A percentile compares a stretch with the other conserved stretches of the same genome.
These are phyloP conservation scores for Crossocerus cetratus DNA, from an alignment of 2,888 invertebrate genomes.

Conservation along the genomic window DNA sequence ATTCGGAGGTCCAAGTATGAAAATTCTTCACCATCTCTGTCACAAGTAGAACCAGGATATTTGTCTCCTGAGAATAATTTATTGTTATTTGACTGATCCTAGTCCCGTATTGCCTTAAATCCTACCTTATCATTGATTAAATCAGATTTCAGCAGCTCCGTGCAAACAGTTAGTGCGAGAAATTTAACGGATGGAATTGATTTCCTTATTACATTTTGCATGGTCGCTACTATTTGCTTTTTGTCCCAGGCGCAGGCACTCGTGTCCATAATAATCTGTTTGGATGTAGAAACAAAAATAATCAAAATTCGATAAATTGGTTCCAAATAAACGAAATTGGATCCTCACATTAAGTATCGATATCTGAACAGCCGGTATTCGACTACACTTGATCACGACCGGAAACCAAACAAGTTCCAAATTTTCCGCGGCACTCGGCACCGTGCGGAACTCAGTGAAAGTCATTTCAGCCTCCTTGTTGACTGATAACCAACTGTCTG, in stretches of 20 bases:
- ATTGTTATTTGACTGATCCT: background rate
- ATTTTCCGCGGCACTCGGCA: conserved; percentile 59
- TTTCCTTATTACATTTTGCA: conserved; percentile 58
- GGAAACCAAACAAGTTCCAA: conserved; percentile 64
- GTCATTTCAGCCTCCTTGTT: conserved; percentile 37
- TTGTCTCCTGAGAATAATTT: conserved; percentile 29
- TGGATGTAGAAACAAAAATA: conserved; percentile 13
- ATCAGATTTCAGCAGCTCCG: conserved; percentile 58
- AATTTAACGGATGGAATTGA: conserved; percentile 65
- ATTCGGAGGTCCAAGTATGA: background rate
- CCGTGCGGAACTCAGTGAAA: conserved; percentile 59
- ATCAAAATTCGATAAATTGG: background rate
- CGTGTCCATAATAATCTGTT: conserved; percentile 57
- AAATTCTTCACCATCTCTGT: background rate
- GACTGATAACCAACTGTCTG: conserved; percentile 54
- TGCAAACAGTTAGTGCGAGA: conserved; percentile 60
- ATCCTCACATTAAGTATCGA: conserved; percentile 61
- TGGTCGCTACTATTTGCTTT: conserved; percentile 54
- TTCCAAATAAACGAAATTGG: too few relatives aligned
- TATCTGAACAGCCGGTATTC: conserved; percentile 55
- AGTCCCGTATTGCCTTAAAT: background rate
- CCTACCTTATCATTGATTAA: conserved; percentile 54
- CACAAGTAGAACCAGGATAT: background rate
- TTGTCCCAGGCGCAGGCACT: conserved; percentile 66
- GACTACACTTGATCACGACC: conserved; percentile 54